These are phyloP conservation scores for Hycleus cichorii DNA, from an alignment of 1,140 invertebrate species.

Conservation along the genomic window DNA sequence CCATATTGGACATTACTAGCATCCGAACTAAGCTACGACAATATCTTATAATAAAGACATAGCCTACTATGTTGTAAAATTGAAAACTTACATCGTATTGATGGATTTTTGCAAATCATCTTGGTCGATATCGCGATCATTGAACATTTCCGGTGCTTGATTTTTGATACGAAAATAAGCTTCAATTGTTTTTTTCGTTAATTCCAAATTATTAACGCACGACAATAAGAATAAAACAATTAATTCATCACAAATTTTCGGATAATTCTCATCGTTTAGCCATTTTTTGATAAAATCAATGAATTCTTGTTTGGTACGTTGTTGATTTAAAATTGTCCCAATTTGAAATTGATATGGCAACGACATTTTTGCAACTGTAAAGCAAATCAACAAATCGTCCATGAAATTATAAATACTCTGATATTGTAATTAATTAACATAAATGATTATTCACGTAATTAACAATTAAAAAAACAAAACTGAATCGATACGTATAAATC, in stretches of 20 bases:
- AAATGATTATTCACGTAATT: no score
- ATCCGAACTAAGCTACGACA: no score
- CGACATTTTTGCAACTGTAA: no score
- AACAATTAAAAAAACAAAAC: no score
- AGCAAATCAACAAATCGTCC: no score
- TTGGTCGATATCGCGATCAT: slow-evolving; percentile 38
- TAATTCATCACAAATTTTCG: slow-evolving; percentile 26
- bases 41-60: no score
- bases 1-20: no score
- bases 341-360: slow-evolving; percentile 12
- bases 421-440: no score
- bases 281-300: slow-evolving; percentile 12
- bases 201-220: slow-evolving; percentile 47
- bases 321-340: slow-evolving; percentile 9
- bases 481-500: no score
- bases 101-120: slow-evolving; percentile 16
- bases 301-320: slow-evolving; percentile 3
- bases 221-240: slow-evolving; percentile 51
- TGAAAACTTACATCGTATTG: slow-evolving; percentile 23
- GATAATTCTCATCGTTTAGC: slow-evolving; percentile 2
- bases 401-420: no score
- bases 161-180: slow-evolving; percentile 48
- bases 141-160: slow-evolving; percentile 50
- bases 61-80: no score
- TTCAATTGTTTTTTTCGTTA: slow-evolving; percentile 48